Conservation (phyloP, 92 coral and sea anemone species). For the Umimayanthus kanabou region DNA sequence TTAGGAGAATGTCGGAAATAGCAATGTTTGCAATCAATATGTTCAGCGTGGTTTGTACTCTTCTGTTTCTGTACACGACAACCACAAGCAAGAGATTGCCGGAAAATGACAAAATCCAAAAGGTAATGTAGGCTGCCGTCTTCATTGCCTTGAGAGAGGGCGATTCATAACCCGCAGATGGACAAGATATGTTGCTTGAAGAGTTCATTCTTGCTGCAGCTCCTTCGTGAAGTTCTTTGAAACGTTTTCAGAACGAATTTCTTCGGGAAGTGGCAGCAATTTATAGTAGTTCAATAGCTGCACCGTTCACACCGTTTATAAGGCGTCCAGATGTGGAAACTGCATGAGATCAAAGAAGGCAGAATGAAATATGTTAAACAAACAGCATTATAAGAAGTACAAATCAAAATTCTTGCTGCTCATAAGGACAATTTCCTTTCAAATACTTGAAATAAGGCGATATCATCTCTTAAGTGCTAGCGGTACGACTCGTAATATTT, state of each 20-base stretch:
- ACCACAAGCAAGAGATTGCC: background rate
- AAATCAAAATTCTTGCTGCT: background rate
- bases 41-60: conserved; percentile 7
- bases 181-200: background rate
- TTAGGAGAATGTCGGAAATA: conserved; percentile 23
- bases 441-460: background rate
- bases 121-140: background rate
- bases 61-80: conserved; percentile 10
- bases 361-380: background rate
- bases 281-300: background rate
- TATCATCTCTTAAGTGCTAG: no score
- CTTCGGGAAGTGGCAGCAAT: background rate
- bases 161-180: background rate
- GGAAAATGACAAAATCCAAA: background rate
- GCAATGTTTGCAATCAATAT: conserved; percentile 25
- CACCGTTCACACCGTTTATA: background rate
- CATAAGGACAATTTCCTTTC: background rate
- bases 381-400: background rate
- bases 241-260: background rate
- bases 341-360: no score
- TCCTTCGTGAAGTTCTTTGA: background rate
- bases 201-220: no score
- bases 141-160: conserved; percentile 1
- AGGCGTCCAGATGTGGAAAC: background rate
- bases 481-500: no score